These are phyloP conservation scores for Tillus elongatus DNA, from an alignment of 2,888 invertebrate species.

Conservation along the genomic window DNA sequence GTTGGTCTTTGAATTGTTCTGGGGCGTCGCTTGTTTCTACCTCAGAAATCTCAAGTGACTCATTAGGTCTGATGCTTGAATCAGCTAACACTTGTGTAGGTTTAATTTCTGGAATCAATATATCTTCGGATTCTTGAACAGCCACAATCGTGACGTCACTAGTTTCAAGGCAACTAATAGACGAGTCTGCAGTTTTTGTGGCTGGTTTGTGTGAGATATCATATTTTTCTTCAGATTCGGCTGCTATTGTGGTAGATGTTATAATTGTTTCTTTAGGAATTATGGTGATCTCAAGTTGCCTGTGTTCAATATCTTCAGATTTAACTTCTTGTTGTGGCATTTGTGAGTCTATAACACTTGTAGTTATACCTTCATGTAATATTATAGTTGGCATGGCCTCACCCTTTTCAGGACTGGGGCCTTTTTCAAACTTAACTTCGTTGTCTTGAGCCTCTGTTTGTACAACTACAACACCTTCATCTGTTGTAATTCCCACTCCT, in stretches of 20 bases:
- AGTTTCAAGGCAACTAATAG: slow-evolving; percentile 49
- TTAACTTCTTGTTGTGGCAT: slow-evolving; percentile 51
- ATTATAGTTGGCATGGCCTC: slow-evolving; percentile 47
- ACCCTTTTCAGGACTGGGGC: slow-evolving; percentile 39
- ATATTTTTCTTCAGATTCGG: slow-evolving; percentile 52
- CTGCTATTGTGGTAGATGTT: slow-evolving; percentile 48
- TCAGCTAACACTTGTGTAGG: slow-evolving; percentile 50
- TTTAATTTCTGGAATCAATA: slow-evolving; percentile 45
- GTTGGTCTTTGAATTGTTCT: slow-evolving; percentile 44
- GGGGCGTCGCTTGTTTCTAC: slow-evolving; percentile 49
- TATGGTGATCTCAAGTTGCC: slow-evolving; percentile 51
- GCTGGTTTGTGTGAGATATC: slow-evolving; percentile 40
- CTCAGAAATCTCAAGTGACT: slow-evolving; percentile 54
- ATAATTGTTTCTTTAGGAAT: slow-evolving; percentile 54
- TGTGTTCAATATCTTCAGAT: slow-evolving; percentile 43
- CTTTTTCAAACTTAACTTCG: slow-evolving; percentile 48
- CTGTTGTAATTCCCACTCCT: slow-evolving; percentile 48
- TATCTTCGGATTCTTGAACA: slow-evolving; percentile 59
- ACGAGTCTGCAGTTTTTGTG: slow-evolving; percentile 42
- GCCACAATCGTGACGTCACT: slow-evolving; percentile 50
- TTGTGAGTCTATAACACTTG: slow-evolving; percentile 55
- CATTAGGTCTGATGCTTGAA: slow-evolving; percentile 48
- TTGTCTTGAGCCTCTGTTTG: slow-evolving; percentile 55
- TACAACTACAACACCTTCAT: slow-evolving; percentile 51
- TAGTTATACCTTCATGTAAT: slow-evolving; percentile 49